Evolutionary conservation across 2,888 invertebrate genomes (phyloP), one percentile per base, ranked within the genome.

Genomic region (Scaptomyza reducta): DNA sequence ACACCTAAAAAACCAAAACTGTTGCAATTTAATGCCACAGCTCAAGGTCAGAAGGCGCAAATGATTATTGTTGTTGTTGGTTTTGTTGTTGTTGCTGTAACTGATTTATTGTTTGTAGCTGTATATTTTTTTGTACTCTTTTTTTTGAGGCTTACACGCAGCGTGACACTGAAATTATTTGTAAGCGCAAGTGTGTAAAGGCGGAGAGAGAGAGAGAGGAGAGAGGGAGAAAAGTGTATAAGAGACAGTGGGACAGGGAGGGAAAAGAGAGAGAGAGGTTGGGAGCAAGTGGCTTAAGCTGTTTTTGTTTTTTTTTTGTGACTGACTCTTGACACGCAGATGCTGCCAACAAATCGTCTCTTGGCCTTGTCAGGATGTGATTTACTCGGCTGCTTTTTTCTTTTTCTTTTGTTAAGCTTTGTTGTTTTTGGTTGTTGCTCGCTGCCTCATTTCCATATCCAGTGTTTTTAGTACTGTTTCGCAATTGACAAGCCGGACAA

Each of bases 21-120:
- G 79, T 74, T 71, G 79, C 77, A 79, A 79, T 77, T 84, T 86
- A 83, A 86, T 70, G 77, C 77, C 71, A 66, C 62, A 22, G 60
- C 79, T 69, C 84, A 86, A 84, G 84, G 84, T 87, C 84, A 68
- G 61, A 68, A 86, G 78, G 80, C 71, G 56, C 69, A 60, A 75
- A 40, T 44, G 56, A 50, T 40, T 57, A 47, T 16, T 65, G 46
- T 41, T 70, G 46, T 41, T 68, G 57, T 16, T 65, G 46, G 38
- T 70, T 44, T 41, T 68, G 57, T 14, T 53, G 42, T 22, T 50
- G 45, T 33, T 53, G 68, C 40, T 69, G 70, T 54, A 60, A 57
- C 59, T 60, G 75, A 71, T 76, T 65, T 77, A 64, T 71, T 74
- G 54, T 65, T 27, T 42, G 33, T 42, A 49, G 64, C 58, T 77